Base-by-base conservation (phyloP, 2,888 invertebrate species). In the Reticulitermes lucifugus region DNA sequence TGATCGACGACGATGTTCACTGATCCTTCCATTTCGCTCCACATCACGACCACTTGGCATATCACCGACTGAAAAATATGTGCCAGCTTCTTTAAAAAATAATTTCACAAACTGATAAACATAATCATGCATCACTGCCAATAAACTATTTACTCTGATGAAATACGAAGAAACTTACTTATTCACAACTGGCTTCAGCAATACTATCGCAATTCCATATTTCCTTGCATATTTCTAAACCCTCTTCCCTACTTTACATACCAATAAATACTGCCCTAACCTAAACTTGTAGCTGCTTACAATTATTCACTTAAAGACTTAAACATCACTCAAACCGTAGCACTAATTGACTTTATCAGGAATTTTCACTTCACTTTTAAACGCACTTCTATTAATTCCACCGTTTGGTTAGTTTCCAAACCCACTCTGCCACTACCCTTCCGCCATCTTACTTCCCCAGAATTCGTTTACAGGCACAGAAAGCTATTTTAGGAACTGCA, bases 21-120 rank as follows among this genome's bases (percentile, higher is more conserved):
- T 89, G 88, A 89, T 89, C 89, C 90, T 90, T 88, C 91, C 91
- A 90, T 91, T 91, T 87, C 90, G 90, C 89, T 91, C 90, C 59
- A 89, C 89, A 88, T 91, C 91, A 88, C 91, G 91, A 89, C 90
- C 89, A 90, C 91, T 91, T 89, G 91, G 91, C 91, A 91, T 91
- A 90, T 90, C 91, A 91, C 90, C 91, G 91, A 89, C 90, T 81
- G 70, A 81, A 81, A 81, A 65, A 81, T 65, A 81, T 25, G 60
- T 46, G 81, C 81, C 70, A n/a, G 65, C 43, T 81, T 41, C 22
- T 81, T 81, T 81, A 10, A 10, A 43, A 46, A 81, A 41, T 60
- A 43, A 81, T 43, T 81, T 43, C 70, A 70, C 65, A 81, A 77
- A 70, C n/a, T 46, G 22, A 51, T 9, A 81, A 70, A 43, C 41